These are phyloP conservation scores for Acromyrmex heyeri DNA, from an alignment of 1,140 invertebrate genomes.

Conservation along the genomic window DNA sequence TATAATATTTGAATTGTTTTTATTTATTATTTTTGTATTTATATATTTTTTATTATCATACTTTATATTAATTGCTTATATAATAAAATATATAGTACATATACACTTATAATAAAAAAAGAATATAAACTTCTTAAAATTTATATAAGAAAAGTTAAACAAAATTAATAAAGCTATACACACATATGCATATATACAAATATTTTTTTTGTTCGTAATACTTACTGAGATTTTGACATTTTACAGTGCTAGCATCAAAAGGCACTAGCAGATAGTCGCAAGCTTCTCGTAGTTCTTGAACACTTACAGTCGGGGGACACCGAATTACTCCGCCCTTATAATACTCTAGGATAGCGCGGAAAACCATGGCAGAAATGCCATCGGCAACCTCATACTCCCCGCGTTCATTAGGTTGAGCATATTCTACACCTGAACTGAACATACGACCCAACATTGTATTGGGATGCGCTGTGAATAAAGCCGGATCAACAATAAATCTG, in stretches of 20 bases:
- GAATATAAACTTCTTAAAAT: background rate
- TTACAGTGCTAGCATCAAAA: slow-evolving; percentile 98
- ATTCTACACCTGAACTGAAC: slow-evolving; percentile 98
- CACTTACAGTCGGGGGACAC: slow-evolving; percentile 94
- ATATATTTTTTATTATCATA: background rate
- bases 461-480: slow-evolving; percentile 94
- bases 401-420: slow-evolving; percentile 96
- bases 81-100: no score
- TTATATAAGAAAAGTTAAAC: background rate
- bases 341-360: slow-evolving; percentile 98
- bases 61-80: slow-evolving; percentile 26
- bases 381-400: slow-evolving; percentile 99
- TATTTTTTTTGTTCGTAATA: slow-evolving; percentile 69
- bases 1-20: background rate
- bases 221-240: slow-evolving; percentile 97
- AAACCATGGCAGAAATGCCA: slow-evolving; percentile 98
- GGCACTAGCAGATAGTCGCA: slow-evolving; percentile 99
- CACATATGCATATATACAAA: background rate
- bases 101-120: background rate
- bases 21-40: background rate
- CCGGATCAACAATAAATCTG: slow-evolving; percentile 94
- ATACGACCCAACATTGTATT: slow-evolving; percentile 97
- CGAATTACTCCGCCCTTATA: slow-evolving; percentile 96
- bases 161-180: slow-evolving; percentile 50
- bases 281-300: slow-evolving; percentile 98